A percentile compares a stretch with the other conserved stretches of the same genome.
phyloP scores from a whole-genome alignment of 2,113 vertebrate species.

The Clarias gariepinus region DNA sequence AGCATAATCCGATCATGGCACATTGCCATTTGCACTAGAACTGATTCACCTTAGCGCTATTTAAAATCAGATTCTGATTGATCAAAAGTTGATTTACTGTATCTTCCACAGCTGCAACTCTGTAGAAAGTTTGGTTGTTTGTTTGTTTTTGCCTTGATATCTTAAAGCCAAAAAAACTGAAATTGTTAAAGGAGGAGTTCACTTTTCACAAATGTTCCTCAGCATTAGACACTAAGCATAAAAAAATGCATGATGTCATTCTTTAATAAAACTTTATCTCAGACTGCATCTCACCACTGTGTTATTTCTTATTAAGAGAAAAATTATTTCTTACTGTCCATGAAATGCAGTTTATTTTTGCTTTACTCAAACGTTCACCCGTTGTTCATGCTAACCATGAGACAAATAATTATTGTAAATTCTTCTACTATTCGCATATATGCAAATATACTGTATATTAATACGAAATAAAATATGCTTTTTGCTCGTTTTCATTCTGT shows the following conservation, averaged over 20 bases:
- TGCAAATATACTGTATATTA: too few relatives aligned
- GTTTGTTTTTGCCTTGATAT: neutral
- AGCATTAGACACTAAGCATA: neutral
- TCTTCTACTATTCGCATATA: too few relatives aligned
- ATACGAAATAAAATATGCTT: too few relatives aligned
- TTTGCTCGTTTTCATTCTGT: neutral
- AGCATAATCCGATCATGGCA: neutral
- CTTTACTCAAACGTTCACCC: neutral
- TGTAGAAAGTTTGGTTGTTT: neutral
- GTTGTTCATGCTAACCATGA: neutral
- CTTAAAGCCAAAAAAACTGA: neutral
- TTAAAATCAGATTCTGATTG: neutral
- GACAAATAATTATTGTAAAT: neutral
- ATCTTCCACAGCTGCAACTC: neutral
- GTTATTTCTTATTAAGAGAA: neutral
- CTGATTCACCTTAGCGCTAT: neutral
- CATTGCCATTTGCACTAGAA: neutral
- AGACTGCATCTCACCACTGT: neutral
- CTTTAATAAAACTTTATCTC: neutral
- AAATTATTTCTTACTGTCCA: neutral
- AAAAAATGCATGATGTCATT: neutral
- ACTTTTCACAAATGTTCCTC: neutral
- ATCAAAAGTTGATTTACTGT: neutral
- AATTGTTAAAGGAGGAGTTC: neutral
- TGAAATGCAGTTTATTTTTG: neutral